These are phyloP conservation scores for Pteromalus puparum DNA, from an alignment of 1,140 invertebrate genomes.

Conservation along the genomic window DNA sequence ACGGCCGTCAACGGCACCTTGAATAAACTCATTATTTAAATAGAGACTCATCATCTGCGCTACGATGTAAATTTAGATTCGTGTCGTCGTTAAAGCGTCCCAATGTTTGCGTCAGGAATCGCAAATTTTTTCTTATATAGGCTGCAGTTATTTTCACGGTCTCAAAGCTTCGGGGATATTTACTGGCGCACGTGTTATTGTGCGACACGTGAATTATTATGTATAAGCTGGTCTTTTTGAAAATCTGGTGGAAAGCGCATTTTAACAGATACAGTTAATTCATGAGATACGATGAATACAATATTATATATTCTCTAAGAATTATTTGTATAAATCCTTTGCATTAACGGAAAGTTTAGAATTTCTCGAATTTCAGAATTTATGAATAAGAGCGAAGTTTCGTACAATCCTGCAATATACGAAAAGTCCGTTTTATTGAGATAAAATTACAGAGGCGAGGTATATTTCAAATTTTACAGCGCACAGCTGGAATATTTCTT, in stretches of 20 bases:
- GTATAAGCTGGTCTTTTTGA: too few relatives aligned
- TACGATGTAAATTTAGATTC: background rate
- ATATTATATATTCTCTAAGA: too few relatives aligned
- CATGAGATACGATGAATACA: too few relatives aligned
- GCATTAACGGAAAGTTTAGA: background rate
- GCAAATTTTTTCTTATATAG: background rate
- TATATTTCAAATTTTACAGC: background rate
- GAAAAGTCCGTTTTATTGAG: background rate
- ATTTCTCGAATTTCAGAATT: background rate
- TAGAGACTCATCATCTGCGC: background rate
- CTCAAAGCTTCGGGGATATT: too few relatives aligned
- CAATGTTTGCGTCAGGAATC: slow-evolving; percentile 1
- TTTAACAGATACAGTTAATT: too few relatives aligned
- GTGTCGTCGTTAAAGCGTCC: slow-evolving; percentile 1
- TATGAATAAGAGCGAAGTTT: background rate
- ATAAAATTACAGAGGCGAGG: background rate
- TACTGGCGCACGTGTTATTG: too few relatives aligned
- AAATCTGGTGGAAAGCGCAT: too few relatives aligned
- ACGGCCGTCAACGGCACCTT: background rate
- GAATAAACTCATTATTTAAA: slow-evolving; percentile 15
- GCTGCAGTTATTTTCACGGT: too few relatives aligned
- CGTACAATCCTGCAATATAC: background rate
- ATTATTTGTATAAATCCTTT: background rate
- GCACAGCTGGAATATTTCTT: background rate
- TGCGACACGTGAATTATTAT: too few relatives aligned